Evolutionary conservation across 2,888 invertebrate genomes (phyloP).

Genomic region (Anorthoa munda): DNA sequence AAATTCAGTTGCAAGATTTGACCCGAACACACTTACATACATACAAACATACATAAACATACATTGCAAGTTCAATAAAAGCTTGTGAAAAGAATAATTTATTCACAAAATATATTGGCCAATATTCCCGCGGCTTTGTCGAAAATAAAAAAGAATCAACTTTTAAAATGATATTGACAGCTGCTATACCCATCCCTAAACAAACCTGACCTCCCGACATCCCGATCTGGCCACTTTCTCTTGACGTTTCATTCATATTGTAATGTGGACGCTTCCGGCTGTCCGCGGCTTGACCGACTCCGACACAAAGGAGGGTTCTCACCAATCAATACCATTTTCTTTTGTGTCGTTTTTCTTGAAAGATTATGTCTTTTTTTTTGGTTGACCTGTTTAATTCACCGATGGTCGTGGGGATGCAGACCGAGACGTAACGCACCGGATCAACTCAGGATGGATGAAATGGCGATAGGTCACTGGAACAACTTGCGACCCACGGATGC

Average conservation of each 20-base stretch:
- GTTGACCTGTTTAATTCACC: constrained; percentile 26
- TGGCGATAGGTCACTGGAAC: too few species aligned
- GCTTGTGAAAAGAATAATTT: too few species aligned
- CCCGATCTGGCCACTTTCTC: constrained; percentile 17
- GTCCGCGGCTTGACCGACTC: constrained; percentile 34
- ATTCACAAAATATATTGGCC: too few species aligned
- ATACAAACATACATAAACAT: too few species aligned
- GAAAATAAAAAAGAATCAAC: too few species aligned
- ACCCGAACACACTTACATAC: too few species aligned
- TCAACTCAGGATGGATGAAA: too few species aligned
- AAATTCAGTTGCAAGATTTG: too few species aligned
- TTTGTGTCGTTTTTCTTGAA: constrained; percentile 30
- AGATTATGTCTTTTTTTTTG: constrained; percentile 22
- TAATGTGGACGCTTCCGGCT: constrained; percentile 37
- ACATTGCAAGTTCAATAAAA: too few species aligned
- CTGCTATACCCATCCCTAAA: constrained; percentile 5
- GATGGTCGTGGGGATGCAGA: neutral
- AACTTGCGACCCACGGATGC: too few species aligned
- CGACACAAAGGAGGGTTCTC: constrained; percentile 29
- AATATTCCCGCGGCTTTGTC: too few species aligned
- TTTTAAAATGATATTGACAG: neutral
- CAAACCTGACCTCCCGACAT: constrained; percentile 12
- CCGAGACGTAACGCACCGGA: too few species aligned
- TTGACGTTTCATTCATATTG: constrained; percentile 48
- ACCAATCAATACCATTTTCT: constrained; percentile 46